These are phyloP conservation scores for Batillaria attramentaria DNA, from an alignment of 1,140 invertebrate species.

Conservation along the genomic window DNA sequence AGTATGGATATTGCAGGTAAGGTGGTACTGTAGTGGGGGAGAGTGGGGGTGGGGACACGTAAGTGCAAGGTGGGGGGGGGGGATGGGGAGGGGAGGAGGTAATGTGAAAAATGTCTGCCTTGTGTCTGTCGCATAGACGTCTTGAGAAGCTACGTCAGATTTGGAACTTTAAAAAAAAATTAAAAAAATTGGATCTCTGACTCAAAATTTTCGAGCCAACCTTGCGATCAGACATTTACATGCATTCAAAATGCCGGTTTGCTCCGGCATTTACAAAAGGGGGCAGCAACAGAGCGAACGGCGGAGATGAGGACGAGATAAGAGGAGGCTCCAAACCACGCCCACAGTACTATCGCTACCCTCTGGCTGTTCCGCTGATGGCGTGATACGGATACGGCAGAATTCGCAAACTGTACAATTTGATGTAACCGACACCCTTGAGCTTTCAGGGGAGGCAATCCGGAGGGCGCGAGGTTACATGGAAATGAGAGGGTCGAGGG, in stretches of 20 bases:
- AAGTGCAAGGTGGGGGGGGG: too few relatives aligned
- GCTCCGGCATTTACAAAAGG: not conserved
- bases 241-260: not conserved
- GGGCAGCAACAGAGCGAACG: not conserved
- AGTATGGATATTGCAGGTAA: too few relatives aligned
- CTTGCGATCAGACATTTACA: too few relatives aligned
- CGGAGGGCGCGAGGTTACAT: not conserved
- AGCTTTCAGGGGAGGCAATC: not conserved
- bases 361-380: conserved; percentile 6
- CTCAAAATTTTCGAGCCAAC: too few relatives aligned
- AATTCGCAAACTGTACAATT: conserved; percentile 15
- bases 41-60: too few relatives aligned
- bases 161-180: too few relatives aligned
- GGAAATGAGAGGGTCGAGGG: conserved; percentile 1
- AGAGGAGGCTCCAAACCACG: not conserved
- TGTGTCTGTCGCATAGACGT: too few relatives aligned
- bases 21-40: too few relatives aligned
- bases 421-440: conserved; percentile 27
- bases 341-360: not conserved
- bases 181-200: too few relatives aligned
- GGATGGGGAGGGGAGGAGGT: too few relatives aligned
- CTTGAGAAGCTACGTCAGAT: too few relatives aligned
- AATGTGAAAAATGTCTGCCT: too few relatives aligned
- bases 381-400: not conserved
- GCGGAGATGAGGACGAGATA: not conserved